A percentile compares a stretch with the other conserved stretches of the same genome.
Evolutionary conservation across 2,888 invertebrate species (phyloP).

Genomic region (Villa cingulata): DNA sequence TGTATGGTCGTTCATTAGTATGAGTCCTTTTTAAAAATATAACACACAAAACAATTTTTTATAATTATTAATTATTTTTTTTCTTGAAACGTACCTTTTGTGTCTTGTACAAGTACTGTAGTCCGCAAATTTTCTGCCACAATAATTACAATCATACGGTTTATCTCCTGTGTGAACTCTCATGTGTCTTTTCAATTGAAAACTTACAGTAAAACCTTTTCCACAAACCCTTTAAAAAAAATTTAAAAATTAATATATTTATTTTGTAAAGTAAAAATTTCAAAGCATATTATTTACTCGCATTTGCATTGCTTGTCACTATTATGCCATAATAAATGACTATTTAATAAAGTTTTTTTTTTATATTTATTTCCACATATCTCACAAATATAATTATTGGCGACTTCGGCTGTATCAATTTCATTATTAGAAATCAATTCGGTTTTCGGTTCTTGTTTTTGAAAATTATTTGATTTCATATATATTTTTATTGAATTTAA

Average conservation of each 20-base stretch:
- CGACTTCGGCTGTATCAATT: neutral
- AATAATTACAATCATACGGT: slow-evolving; percentile 31
- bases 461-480: too few species aligned
- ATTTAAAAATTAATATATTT: neutral
- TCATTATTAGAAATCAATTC: too few species aligned
- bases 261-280: neutral
- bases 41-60: neutral
- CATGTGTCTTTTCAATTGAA: slow-evolving; percentile 33
- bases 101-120: slow-evolving; percentile 33
- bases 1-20: slow-evolving; percentile 31
- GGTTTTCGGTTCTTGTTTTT: too few species aligned
- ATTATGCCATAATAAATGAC: slow-evolving; percentile 33
- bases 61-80: neutral
- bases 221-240: slow-evolving; percentile 30
- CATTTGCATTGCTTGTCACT: slow-evolving; percentile 31
- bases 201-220: slow-evolving; percentile 30
- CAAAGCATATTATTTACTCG: slow-evolving; percentile 23
- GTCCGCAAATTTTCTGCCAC: slow-evolving; percentile 30
- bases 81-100: slow-evolving; percentile 31
- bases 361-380: slow-evolving; percentile 33
- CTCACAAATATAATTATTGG: slow-evolving; percentile 25
- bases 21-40: slow-evolving; percentile 23
- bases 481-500: too few species aligned
- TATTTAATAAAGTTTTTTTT: slow-evolving; percentile 29
- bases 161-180: slow-evolving; percentile 31